phyloP scores from a whole-genome alignment of 2,113 vertebrate genomes.

The Sylvicapra grimmia region DNA sequence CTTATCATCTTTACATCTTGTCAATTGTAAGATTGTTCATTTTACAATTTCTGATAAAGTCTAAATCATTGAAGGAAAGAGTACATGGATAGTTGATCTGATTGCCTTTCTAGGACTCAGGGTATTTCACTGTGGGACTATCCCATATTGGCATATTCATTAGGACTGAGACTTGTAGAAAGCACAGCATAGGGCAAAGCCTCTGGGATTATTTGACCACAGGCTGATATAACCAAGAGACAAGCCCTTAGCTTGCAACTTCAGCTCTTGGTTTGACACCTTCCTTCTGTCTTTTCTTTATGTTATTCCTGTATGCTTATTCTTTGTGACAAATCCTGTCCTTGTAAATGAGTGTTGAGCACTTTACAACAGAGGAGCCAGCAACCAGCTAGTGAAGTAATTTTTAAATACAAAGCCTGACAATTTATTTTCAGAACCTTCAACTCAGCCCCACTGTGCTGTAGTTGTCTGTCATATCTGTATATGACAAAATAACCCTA shows the following conservation, averaged over 20 bases:
- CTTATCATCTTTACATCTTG: background rate
- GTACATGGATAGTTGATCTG: background rate
- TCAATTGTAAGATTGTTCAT: background rate
- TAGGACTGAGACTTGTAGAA: background rate
- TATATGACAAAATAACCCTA: background rate
- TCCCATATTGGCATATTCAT: background rate
- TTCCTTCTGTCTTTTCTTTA: background rate
- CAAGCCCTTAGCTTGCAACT: background rate
- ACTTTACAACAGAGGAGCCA: background rate
- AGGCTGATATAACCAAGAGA: background rate
- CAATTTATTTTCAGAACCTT: constrained; percentile 3
- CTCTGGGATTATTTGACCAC: too few species aligned
- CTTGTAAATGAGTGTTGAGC: background rate
- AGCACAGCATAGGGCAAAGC: background rate
- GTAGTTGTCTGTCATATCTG: too few species aligned
- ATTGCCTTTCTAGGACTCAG: background rate
- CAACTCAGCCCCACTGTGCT: background rate
- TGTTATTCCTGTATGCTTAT: background rate
- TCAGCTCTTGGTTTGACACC: background rate
- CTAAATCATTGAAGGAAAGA: background rate
- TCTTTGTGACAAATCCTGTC: background rate
- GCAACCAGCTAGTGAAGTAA: background rate
- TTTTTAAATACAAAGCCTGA: background rate
- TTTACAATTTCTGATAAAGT: background rate
- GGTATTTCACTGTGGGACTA: background rate